Base-by-base conservation (phyloP, 2,113 vertebrate genomes). In the Morphnarchus princeps region DNA sequence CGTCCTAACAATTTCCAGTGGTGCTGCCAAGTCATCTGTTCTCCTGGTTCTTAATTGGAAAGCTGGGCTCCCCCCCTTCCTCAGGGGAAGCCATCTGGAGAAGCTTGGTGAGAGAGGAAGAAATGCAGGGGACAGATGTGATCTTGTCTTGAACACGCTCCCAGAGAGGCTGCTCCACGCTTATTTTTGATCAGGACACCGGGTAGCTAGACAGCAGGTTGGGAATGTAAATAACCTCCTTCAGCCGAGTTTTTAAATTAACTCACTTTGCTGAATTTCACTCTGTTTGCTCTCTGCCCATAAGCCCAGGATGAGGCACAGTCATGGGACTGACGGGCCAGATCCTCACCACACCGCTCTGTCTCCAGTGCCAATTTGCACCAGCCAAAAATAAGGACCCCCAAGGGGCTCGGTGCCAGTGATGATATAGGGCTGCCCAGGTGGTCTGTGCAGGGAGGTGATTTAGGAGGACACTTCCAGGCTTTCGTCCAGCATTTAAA, bases 111-210 rank as follows among this genome's bases (percentile, higher is more conserved):
- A 70, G 86, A 71, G 87, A 69, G 5, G 77, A 55, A 26, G 87
- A 55, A 88, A 65, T 32, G 55, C 31, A 59, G 40, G 61, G 87
- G 82, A 82, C 90, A 91, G 93, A 89, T 86, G 93, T 82, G 90
- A 69, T 52, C 79, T 81, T 43, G 38, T 42, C 74, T 77, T 8
- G 49, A 82, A 49, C 24, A 45, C 6, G 1, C 34, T 90, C 79
- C 58, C 69, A 12, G 52, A 72, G 90, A 84, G 52, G 47, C 95
- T 36, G 38, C 66, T 90, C 71, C 16, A 6, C 1, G 24, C 40
- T 66, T 36, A 34, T 28, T 61, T 55, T 65, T 45, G 82, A 80
- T 74, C 82, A 65, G 87, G 87, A 63, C 86, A 82, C 77, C 9
- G n/a, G 49, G 62, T 29, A 72, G 77, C 24, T 7, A 86, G 65